Evolutionary conservation across 2,888 invertebrate species (phyloP).

Genomic region (Homarus gammarus): DNA sequence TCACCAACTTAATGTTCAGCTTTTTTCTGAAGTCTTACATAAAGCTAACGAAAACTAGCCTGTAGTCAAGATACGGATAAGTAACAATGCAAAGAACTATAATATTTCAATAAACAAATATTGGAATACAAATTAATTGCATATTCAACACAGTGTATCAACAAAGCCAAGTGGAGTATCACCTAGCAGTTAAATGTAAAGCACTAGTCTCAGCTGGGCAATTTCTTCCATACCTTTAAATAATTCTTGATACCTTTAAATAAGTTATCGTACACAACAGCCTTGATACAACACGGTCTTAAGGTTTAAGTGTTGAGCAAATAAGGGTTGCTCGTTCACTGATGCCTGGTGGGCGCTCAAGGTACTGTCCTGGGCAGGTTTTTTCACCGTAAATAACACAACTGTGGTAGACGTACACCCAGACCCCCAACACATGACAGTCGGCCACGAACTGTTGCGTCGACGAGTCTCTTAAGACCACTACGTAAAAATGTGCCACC

Average conservation of each 20-base stretch:
- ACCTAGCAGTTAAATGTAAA: no score
- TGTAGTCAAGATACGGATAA: not conserved
- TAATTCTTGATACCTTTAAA: no score
- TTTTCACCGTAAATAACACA: no score
- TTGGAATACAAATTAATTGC: not conserved
- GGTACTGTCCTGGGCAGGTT: no score
- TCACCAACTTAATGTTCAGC: not conserved
- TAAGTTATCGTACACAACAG: no score
- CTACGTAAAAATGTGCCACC: no score
- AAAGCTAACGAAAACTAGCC: not conserved
- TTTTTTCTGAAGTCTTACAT: not conserved
- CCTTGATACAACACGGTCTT: no score
- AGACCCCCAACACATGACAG: slow-evolving; percentile 37
- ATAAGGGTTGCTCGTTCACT: no score
- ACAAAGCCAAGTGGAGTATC: not conserved
- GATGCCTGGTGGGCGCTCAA: no score
- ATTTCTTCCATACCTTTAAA: no score
- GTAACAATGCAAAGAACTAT: not conserved
- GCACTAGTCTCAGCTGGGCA: no score
- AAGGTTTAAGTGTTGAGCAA: no score
- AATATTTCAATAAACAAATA: not conserved
- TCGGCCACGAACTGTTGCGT: slow-evolving; percentile 57
- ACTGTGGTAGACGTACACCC: not conserved
- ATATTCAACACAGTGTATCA: not conserved
- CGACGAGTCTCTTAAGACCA: slow-evolving; percentile 25